A percentile compares a stretch with the other conserved stretches of the same genome.
phyloP scores from a whole-genome alignment of 2,888 invertebrate species.

The Drosophila siamana region DNA sequence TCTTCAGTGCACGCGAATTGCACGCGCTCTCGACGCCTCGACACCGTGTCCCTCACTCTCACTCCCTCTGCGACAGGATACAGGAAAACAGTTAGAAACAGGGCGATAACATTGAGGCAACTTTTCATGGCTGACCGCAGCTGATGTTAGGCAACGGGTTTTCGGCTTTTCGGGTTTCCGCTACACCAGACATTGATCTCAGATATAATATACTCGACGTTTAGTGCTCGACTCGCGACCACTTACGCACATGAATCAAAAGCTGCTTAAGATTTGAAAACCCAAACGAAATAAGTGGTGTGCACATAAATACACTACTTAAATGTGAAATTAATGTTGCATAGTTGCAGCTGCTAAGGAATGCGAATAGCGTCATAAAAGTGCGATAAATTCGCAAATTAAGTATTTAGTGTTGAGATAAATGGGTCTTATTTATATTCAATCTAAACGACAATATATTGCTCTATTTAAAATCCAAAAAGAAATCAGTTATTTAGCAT shows the following conservation, averaged over 20 bases:
- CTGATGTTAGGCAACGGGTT: slow-evolving; percentile 5
- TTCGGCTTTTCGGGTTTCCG: not conserved
- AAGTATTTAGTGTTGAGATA: no score
- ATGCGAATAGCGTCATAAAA: no score
- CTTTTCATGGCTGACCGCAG: slow-evolving; percentile 14
- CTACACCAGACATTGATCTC: slow-evolving; percentile 1
- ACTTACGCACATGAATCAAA: not conserved
- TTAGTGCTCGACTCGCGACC: no score
- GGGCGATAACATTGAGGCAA: slow-evolving; percentile 13
- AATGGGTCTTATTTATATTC: no score
- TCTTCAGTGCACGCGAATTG: slow-evolving; percentile 50
- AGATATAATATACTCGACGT: not conserved
- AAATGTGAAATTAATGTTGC: not conserved
- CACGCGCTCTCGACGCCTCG: slow-evolving; percentile 26
- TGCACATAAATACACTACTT: not conserved
- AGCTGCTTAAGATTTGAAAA: not conserved
- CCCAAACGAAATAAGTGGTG: not conserved
- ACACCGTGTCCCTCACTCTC: not conserved
- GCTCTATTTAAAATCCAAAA: no score
- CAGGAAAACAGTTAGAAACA: slow-evolving; percentile 8
- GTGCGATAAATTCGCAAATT: no score
- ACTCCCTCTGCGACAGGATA: slow-evolving; percentile 19
- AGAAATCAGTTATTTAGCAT: no score
- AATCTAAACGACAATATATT: no score
- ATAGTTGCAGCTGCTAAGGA: no score